phyloP scores from a whole-genome alignment of 2,113 vertebrate genomes.

The Albula glossodonta region DNA sequence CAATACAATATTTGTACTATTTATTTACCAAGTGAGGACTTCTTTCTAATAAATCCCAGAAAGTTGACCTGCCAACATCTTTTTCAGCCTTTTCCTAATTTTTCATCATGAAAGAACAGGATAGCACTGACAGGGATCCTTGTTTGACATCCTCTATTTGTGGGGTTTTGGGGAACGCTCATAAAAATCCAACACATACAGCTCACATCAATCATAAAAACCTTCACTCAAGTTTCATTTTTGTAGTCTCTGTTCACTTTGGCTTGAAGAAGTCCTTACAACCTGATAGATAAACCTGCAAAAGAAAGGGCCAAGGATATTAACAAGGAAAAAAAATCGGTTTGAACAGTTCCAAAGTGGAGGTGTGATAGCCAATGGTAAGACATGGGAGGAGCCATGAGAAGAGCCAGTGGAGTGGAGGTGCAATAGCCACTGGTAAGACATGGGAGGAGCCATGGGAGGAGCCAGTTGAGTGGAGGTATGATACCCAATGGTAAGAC shows the following conservation, averaged over 20 bases:
- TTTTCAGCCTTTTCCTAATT: too few relatives aligned
- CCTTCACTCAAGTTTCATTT: not conserved
- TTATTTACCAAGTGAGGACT: too few relatives aligned
- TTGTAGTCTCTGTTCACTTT: not conserved
- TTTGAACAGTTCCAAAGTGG: not conserved
- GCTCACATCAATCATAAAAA: not conserved
- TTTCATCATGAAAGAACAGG: too few relatives aligned
- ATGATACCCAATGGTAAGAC: too few relatives aligned
- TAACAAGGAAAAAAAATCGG: not conserved
- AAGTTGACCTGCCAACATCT: too few relatives aligned
- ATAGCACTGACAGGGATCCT: too few relatives aligned
- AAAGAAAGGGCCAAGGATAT: not conserved
- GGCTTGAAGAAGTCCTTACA: not conserved
- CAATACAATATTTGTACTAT: too few relatives aligned
- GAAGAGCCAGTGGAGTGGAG: not conserved
- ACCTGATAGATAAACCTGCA: slow-evolving; percentile 2
- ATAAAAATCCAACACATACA: not conserved
- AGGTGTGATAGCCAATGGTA: not conserved
- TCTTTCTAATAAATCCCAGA: too few relatives aligned
- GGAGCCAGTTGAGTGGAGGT: not conserved
- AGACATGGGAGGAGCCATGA: not conserved
- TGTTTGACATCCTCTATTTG: not conserved
- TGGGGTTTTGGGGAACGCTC: not conserved
- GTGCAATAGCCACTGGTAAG: too few relatives aligned
- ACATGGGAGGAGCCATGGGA: not conserved